Percentiles rank a stretch among this genome's conserved stretches.
Evolutionary conservation across 2,888 invertebrate genomes (phyloP).

Genomic region (Eugnorisma glareosa): DNA sequence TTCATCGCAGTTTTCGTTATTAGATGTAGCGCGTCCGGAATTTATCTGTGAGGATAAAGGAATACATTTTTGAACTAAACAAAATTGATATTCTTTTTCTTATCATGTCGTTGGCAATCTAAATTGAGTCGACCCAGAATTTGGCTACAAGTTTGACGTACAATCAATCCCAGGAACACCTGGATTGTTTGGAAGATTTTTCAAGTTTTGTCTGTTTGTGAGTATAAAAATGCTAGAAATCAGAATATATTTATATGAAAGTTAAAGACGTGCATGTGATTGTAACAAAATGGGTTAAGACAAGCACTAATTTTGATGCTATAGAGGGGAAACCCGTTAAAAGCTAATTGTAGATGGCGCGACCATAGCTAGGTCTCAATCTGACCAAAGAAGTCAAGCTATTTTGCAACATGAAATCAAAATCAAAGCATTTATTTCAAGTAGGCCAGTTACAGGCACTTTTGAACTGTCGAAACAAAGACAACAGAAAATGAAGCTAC

Average conservation of each 20-base stretch:
- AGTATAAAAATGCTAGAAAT: background rate
- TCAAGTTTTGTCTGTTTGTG: background rate
- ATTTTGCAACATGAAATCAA: too few species aligned
- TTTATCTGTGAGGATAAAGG: background rate
- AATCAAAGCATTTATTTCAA: too few species aligned
- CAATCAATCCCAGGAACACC: too few species aligned
- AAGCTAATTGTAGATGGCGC: too few species aligned
- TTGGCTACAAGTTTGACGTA: background rate
- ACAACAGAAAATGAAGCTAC: too few species aligned
- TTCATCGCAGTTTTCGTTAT: conserved; percentile 29
- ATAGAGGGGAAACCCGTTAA: too few species aligned
- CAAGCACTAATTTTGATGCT: background rate
- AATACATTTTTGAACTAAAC: background rate
- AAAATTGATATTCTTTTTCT: background rate
- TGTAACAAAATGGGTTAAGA: background rate
- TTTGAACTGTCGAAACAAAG: too few species aligned
- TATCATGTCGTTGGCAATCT: background rate
- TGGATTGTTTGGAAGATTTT: background rate
- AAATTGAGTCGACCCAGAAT: background rate
- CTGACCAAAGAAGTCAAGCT: too few species aligned
- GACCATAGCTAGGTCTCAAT: too few species aligned
- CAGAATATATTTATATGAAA: background rate
- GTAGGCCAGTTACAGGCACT: too few species aligned
- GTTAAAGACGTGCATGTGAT: background rate
- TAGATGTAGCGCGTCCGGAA: conserved; percentile 1